Evolutionary conservation across 2,113 vertebrate species (phyloP).

Genomic region (Lagopus leucura): DNA sequence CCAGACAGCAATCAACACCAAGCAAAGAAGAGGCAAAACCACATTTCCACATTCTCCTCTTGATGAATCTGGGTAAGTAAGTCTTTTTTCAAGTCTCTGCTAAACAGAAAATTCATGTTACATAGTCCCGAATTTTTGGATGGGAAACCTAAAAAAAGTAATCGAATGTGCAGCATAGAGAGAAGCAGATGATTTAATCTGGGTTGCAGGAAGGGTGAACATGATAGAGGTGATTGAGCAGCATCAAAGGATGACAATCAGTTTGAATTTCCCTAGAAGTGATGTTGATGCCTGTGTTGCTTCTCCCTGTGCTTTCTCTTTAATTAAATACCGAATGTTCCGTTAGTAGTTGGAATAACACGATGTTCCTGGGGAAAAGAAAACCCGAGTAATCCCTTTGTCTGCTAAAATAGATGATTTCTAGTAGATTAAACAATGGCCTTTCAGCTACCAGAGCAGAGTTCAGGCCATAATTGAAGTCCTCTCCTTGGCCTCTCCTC

Average conservation of each 20-base stretch:
- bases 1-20: neutral
- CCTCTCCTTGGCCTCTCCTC: slow-evolving; percentile 53
- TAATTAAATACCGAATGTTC: slow-evolving; percentile 65
- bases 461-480: slow-evolving; percentile 66
- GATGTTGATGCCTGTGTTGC: slow-evolving; percentile 51
- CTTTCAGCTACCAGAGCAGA: slow-evolving; percentile 67
- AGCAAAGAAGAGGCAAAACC: neutral
- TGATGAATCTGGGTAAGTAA: rapidly evolving
- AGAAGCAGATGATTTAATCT: slow-evolving; percentile 48
- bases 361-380: slow-evolving; percentile 52
- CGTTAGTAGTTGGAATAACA: slow-evolving; percentile 66
- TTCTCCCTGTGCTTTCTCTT: slow-evolving; percentile 60
- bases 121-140: neutral
- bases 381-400: slow-evolving; percentile 68
- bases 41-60: neutral
- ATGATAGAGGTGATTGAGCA: slow-evolving; percentile 68
- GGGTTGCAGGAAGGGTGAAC: slow-evolving; percentile 50
- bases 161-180: neutral
- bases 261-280: slow-evolving; percentile 67
- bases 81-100: neutral
- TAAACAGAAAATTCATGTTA: rapidly evolving
- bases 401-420: slow-evolving; percentile 75
- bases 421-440: slow-evolving; percentile 74
- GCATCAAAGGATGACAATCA: slow-evolving; percentile 69
- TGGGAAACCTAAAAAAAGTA: neutral